Conservation (phyloP, 2,797 vertebrate species). For the Platyrinchus mystaceus region DNA sequence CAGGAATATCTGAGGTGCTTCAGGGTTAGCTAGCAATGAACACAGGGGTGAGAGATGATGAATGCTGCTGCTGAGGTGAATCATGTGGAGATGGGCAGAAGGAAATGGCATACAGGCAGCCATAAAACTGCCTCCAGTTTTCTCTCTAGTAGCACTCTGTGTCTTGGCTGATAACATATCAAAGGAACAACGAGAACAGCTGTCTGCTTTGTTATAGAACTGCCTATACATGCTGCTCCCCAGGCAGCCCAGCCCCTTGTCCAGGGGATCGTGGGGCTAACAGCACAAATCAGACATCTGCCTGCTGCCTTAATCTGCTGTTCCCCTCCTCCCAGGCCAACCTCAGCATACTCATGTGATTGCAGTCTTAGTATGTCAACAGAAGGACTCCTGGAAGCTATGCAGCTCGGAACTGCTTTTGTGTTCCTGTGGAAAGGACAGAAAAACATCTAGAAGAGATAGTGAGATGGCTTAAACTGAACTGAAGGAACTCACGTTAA, state of each 20-base stretch:
- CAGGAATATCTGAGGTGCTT: neutral
- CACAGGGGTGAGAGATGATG: neutral
- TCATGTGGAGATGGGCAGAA: neutral
- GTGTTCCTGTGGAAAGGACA: neutral
- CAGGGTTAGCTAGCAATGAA: neutral
- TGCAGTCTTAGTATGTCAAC: neutral
- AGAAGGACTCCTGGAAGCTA: neutral
- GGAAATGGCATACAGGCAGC: neutral
- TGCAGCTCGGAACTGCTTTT: neutral
- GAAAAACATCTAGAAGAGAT: neutral
- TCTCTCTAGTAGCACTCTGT: neutral
- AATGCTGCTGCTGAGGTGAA: neutral
- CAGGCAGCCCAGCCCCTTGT: neutral
- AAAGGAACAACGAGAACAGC: neutral
- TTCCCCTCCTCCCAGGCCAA: neutral
- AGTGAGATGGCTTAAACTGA: neutral
- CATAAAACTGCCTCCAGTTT: neutral
- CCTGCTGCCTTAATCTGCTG: neutral
- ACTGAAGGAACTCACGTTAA: neutral
- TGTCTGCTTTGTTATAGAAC: slow-evolving; percentile 6
- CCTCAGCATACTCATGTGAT: neutral
- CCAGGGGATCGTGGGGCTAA: neutral
- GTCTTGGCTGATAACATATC: neutral
- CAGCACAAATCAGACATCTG: neutral
- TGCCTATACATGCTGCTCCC: neutral